Evolutionary conservation across 2,888 invertebrate genomes (phyloP).

Genomic region (Syritta pipiens): DNA sequence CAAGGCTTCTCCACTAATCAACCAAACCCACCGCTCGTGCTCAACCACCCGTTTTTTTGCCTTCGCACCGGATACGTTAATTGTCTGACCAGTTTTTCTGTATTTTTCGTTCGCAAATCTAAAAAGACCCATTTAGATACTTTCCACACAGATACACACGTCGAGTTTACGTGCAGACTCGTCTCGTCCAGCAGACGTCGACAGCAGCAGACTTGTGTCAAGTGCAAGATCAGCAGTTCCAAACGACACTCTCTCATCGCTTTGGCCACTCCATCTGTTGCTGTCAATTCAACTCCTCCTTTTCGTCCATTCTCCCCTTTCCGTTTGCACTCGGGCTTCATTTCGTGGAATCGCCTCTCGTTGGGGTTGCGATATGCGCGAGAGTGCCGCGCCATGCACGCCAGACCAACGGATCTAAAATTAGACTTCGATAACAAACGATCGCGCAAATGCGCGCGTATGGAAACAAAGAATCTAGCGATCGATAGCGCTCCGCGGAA

Average conservation of each 20-base stretch:
- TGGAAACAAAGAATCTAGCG: too few relatives aligned
- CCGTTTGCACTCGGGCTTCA: too few relatives aligned
- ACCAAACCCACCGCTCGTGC: not conserved
- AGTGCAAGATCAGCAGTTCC: slow-evolving; percentile 17
- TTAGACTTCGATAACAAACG: too few relatives aligned
- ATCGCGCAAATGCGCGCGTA: too few relatives aligned
- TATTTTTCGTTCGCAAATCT: not conserved
- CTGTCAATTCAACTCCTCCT: slow-evolving; percentile 7
- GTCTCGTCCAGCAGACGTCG: not conserved
- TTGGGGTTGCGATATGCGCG: too few relatives aligned
- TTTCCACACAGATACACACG: not conserved
- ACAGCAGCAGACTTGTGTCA: not conserved
- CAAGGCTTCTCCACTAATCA: too few relatives aligned
- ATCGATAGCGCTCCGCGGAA: too few relatives aligned
- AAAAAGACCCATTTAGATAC: too few relatives aligned
- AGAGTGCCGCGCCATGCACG: too few relatives aligned
- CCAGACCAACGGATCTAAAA: too few relatives aligned
- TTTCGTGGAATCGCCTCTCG: too few relatives aligned
- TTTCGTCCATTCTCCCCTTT: too few relatives aligned
- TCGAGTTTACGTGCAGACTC: not conserved
- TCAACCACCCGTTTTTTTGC: not conserved
- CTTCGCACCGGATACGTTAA: not conserved
- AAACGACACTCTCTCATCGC: not conserved
- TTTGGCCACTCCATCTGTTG: slow-evolving; percentile 11
- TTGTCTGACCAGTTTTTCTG: slow-evolving; percentile 1